Percentiles rank a stretch among this genome's conserved stretches.
These are phyloP conservation scores for Cephus rjabovi DNA, from an alignment of 2,888 invertebrate species.

Conservation along the genomic window DNA sequence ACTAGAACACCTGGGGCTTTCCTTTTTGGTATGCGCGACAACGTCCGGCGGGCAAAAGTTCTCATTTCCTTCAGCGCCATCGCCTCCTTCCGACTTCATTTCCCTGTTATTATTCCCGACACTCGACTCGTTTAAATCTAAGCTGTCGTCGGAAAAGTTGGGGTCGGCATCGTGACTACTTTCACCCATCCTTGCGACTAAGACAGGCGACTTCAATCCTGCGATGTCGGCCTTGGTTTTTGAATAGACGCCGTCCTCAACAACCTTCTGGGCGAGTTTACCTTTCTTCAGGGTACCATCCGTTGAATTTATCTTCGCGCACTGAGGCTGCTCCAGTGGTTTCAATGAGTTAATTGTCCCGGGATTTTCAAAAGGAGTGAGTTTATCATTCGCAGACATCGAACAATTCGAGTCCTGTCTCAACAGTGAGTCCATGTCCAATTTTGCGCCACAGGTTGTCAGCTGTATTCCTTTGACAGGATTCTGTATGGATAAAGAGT, in stretches of 20 bases:
- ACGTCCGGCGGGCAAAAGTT: constrained; percentile 51
- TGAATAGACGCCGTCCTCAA: neutral
- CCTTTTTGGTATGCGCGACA: constrained; percentile 52
- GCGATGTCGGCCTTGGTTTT: constrained; percentile 2
- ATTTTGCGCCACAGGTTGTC: neutral
- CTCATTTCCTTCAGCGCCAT: constrained; percentile 19
- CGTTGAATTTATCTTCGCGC: neutral
- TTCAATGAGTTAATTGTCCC: neutral
- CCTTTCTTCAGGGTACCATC: neutral
- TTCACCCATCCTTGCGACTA: constrained; percentile 23
- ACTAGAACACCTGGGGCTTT: neutral
- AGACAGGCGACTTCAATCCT: constrained; percentile 14
- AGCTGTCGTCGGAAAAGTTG: constrained; percentile 54
- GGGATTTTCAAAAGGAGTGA: neutral
- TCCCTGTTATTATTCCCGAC: neutral
- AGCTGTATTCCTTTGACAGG: neutral
- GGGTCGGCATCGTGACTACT: constrained; percentile 36
- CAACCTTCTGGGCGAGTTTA: neutral
- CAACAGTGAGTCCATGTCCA: neutral
- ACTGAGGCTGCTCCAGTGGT: neutral
- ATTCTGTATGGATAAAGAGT: neutral
- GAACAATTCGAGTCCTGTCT: neutral
- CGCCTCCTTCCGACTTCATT: constrained; percentile 7
- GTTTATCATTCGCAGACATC: neutral
- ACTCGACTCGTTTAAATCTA: constrained; percentile 37